Percentiles rank a stretch among this genome's conserved stretches.
These are phyloP conservation scores for Charanyca ferruginea DNA, from an alignment of 2,888 invertebrate species.

Conservation along the genomic window DNA sequence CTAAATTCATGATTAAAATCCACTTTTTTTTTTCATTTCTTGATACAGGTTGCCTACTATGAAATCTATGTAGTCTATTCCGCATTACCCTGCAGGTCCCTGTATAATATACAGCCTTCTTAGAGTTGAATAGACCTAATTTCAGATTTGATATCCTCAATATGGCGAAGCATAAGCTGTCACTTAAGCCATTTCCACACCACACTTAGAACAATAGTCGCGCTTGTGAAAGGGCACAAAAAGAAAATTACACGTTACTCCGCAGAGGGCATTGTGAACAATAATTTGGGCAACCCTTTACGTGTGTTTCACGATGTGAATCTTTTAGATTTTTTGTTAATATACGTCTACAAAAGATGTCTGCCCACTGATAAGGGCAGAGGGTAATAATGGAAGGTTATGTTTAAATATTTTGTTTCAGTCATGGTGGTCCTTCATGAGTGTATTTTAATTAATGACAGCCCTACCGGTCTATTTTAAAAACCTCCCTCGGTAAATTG, in stretches of 20 bases:
- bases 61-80: not conserved
- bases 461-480: no score
- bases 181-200: conserved; percentile 70
- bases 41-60: not conserved
- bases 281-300: conserved; percentile 85
- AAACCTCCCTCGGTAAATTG: no score
- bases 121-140: conserved; percentile 20
- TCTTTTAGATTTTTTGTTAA: conserved; percentile 56
- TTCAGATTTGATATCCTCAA: conserved; percentile 30
- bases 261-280: conserved; percentile 75
- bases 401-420: conserved; percentile 25
- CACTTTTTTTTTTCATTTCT: not conserved
- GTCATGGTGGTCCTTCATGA: conserved; percentile 33
- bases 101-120: conserved; percentile 2
- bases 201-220: conserved; percentile 58
- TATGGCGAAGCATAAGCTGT: conserved; percentile 34
- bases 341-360: conserved; percentile 60
- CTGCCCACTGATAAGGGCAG: conserved; percentile 47
- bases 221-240: conserved; percentile 76
- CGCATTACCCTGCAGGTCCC: not conserved
- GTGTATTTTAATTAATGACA: conserved; percentile 18
- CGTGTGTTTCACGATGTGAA: conserved; percentile 62
- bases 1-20: no score
- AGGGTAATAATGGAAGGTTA: conserved; percentile 30
- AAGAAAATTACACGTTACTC: conserved; percentile 82